These are phyloP conservation scores for Yponomeuta plumbellus DNA, from an alignment of 2,888 invertebrate genomes.

Conservation along the genomic window DNA sequence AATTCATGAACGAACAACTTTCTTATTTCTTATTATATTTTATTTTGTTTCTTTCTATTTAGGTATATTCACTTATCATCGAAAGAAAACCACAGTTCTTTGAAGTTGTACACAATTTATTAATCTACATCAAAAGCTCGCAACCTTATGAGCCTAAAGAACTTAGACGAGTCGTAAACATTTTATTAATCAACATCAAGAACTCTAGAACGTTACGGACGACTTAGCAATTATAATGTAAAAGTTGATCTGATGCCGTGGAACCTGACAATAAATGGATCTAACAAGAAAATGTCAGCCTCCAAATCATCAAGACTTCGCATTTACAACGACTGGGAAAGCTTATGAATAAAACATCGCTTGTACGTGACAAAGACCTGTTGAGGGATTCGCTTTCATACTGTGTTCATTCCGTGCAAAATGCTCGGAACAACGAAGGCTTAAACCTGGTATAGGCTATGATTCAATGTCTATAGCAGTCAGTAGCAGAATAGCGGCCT, in stretches of 20 bases:
- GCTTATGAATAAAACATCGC: neutral
- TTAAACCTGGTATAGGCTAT: neutral
- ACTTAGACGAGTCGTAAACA: no score
- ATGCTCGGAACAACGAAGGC: neutral
- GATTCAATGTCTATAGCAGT: neutral
- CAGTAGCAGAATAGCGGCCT: neutral
- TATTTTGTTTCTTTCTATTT: no score
- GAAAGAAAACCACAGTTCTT: no score
- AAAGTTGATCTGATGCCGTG: neutral
- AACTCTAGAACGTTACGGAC: neutral
- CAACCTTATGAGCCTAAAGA: no score
- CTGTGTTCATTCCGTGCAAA: neutral
- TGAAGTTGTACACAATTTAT: no score
- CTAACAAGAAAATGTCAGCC: neutral
- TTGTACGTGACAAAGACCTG: neutral
- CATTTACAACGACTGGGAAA: neutral
- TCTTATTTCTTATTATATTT: no score
- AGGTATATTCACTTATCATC: no score
- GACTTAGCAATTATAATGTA: neutral
- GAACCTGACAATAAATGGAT: neutral
- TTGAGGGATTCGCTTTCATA: neutral
- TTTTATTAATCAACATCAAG: no score
- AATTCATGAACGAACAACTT: no score
- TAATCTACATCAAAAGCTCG: no score
- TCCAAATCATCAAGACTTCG: neutral